Percentiles rank a stretch among this genome's conserved stretches.
Evolutionary conservation across 2,113 vertebrate species (phyloP).

Genomic region (Pristiophorus japonicus): DNA sequence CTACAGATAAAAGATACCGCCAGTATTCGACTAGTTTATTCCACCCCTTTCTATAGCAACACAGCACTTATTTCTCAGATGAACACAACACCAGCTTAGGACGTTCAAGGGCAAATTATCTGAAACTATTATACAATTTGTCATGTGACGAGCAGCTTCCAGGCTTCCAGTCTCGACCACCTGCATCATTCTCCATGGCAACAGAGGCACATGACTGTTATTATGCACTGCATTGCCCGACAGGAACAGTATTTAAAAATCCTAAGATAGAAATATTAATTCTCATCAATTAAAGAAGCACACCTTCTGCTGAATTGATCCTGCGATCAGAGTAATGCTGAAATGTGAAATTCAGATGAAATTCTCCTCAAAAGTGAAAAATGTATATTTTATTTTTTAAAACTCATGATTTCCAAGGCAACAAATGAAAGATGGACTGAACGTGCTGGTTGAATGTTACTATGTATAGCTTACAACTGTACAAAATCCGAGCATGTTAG

Average conservation of each 20-base stretch:
- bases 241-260: conserved; percentile 41
- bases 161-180: conserved; percentile 39
- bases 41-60: background rate
- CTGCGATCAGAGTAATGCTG: background rate
- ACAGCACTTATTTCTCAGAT: background rate
- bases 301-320: background rate
- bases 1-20: background rate
- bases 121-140: conserved; percentile 32
- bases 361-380: background rate
- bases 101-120: conserved; percentile 37
- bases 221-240: conserved; percentile 40
- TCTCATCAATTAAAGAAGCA: conserved; percentile 37
- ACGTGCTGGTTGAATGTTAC: background rate
- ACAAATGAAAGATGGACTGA: background rate
- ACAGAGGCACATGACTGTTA: conserved; percentile 50
- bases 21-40: background rate
- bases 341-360: background rate
- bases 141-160: conserved; percentile 41
- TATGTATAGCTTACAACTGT: background rate
- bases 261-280: conserved; percentile 41
- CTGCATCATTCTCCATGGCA: conserved; percentile 47
- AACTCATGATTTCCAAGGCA: background rate
- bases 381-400: background rate
- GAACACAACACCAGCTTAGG: conserved; percentile 44
- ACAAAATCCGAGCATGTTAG: background rate